Percentiles rank a stretch among this genome's conserved stretches.
Evolutionary conservation across 2,888 invertebrate species (phyloP).

Genomic region (Lasioglossum figueresi): DNA sequence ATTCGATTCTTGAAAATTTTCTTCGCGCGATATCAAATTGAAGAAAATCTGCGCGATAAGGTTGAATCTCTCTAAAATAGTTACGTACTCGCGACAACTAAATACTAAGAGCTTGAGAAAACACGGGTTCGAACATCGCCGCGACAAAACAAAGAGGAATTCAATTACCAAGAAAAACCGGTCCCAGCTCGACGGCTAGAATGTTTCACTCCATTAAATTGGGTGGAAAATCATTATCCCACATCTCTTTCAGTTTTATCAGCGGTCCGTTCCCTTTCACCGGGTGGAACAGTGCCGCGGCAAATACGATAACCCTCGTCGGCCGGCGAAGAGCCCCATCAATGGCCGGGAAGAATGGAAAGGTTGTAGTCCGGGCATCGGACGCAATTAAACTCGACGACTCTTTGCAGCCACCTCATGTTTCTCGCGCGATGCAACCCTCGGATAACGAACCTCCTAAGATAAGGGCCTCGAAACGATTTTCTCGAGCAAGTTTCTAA

Average conservation of each 20-base stretch:
- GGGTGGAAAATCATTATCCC: slow-evolving; percentile 33
- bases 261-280: neutral
- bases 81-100: neutral
- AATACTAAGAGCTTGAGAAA: neutral
- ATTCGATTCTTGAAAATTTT: too few relatives aligned
- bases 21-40: too few relatives aligned
- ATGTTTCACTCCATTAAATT: neutral
- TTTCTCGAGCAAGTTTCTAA: slow-evolving; percentile 14
- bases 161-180: neutral
- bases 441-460: slow-evolving; percentile 15
- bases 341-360: slow-evolving; percentile 36
- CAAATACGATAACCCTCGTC: slow-evolving; percentile 42
- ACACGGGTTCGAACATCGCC: neutral
- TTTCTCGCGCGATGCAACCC: slow-evolving; percentile 19
- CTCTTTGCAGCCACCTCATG: slow-evolving; percentile 35
- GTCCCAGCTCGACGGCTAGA: neutral
- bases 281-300: slow-evolving; percentile 33
- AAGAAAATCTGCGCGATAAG: too few relatives aligned
- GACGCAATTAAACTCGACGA: slow-evolving; percentile 54
- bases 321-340: neutral
- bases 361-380: slow-evolving; percentile 34
- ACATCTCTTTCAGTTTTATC: slow-evolving; percentile 41
- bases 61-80: too few relatives aligned
- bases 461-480: slow-evolving; percentile 33
- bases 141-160: neutral